Conservation (phyloP, 2,113 vertebrate genomes). For the Nycticorax nycticorax region DNA sequence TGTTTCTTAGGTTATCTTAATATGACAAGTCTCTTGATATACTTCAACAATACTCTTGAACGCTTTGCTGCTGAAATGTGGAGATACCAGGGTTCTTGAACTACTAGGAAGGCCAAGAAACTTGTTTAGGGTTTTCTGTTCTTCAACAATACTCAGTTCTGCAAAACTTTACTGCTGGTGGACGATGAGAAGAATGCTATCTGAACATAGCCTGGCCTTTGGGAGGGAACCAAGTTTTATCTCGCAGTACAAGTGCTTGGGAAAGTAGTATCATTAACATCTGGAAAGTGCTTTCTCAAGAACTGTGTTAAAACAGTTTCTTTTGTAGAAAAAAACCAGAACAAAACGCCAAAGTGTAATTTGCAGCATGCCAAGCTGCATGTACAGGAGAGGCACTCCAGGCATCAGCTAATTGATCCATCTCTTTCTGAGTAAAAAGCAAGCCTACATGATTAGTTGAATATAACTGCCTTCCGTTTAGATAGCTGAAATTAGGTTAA, state of each 20-base stretch:
- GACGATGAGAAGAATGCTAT: neutral
- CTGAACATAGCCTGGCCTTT: neutral
- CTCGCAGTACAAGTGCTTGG: neutral
- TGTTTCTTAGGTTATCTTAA: neutral
- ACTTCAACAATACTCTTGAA: neutral
- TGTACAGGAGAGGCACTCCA: neutral
- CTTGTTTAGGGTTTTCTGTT: neutral
- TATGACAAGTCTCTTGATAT: neutral
- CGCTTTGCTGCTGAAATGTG: neutral
- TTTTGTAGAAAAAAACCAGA: neutral
- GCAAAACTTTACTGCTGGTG: neutral
- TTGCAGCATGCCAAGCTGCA: neutral
- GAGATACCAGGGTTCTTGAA: rapidly evolving
- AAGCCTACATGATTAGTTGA: neutral
- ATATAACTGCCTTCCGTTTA: neutral
- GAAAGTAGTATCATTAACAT: neutral
- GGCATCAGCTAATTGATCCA: neutral
- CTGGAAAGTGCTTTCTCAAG: neutral
- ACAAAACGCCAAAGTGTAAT: neutral
- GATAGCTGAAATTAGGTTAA: neutral
- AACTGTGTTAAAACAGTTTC: neutral
- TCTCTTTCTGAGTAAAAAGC: neutral
- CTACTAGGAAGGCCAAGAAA: neutral
- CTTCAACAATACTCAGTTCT: neutral
- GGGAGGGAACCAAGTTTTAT: neutral